Evolutionary conservation across 2,113 vertebrate species (phyloP).

Genomic region (Chlorocebus sabaeus): DNA sequence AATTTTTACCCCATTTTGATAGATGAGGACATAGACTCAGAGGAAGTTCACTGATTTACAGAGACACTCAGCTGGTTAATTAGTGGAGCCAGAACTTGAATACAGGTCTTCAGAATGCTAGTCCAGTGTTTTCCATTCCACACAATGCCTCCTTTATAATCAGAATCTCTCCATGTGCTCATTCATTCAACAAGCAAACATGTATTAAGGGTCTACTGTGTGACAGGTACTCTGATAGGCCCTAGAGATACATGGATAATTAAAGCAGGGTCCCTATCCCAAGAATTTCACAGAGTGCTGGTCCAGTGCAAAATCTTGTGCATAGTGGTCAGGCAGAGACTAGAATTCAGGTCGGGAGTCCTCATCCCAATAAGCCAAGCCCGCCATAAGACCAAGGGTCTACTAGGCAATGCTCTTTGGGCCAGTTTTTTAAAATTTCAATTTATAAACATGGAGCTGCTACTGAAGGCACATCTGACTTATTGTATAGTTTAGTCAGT

Average conservation of each 20-base stretch:
- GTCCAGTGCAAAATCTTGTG: not conserved
- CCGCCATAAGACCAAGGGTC: not conserved
- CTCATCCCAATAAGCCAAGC: not conserved
- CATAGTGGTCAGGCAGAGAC: not conserved
- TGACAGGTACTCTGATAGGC: not conserved
- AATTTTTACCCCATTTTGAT: not conserved
- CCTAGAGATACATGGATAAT: not conserved
- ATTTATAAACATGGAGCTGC: not conserved
- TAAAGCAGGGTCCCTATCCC: not conserved
- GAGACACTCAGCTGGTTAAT: not conserved
- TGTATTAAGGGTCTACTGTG: not conserved
- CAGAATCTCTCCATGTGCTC: not conserved
- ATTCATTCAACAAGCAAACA: not conserved
- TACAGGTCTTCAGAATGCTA: not conserved
- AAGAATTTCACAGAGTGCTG: not conserved
- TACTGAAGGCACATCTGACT: not conserved
- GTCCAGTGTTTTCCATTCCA: not conserved
- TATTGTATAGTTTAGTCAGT: not conserved
- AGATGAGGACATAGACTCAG: not conserved
- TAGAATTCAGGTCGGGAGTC: not conserved
- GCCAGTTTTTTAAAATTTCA: not conserved
- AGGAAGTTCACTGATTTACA: not conserved
- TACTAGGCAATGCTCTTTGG: not conserved
- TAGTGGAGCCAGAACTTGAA: not conserved
- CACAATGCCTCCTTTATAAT: not conserved